Percentiles rank a stretch among this genome's conserved stretches.
These are phyloP conservation scores for Chrysomallon squamiferum DNA, from an alignment of 1,140 invertebrate genomes.

Conservation along the genomic window DNA sequence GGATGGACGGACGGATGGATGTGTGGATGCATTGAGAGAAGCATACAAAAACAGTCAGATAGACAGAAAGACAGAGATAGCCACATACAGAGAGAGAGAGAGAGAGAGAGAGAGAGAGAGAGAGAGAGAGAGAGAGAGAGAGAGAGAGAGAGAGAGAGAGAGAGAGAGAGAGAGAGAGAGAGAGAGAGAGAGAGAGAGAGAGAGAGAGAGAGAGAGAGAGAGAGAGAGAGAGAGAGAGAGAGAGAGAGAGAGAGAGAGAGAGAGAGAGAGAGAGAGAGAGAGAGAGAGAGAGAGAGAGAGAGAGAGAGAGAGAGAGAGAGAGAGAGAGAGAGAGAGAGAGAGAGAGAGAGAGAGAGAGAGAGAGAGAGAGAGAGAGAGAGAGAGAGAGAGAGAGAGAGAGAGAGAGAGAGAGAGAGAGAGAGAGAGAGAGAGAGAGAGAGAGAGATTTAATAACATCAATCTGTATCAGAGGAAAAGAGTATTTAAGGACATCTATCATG, in stretches of 20 bases:
- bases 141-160: too few relatives aligned
- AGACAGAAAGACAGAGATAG: conserved; percentile 5
- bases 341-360: conserved; percentile 3
- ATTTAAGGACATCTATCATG: too few relatives aligned
- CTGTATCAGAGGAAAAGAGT: too few relatives aligned
- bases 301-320: conserved; percentile 8
- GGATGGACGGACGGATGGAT: too few relatives aligned
- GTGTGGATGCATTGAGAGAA: too few relatives aligned
- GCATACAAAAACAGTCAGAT: background rate
- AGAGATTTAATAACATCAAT: too few relatives aligned
- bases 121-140: conserved; percentile 7
- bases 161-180: too few relatives aligned
- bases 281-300: conserved; percentile 1
- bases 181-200: background rate
- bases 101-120: background rate
- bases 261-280: background rate
- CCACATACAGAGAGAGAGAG: background rate
- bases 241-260: conserved; percentile 1
- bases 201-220: background rate
- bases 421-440: conserved; percentile 7
- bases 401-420: conserved; percentile 5
- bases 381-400: conserved; percentile 9
- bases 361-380: conserved; percentile 1
- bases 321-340: conserved; percentile 8
- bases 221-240: background rate